Percentiles rank a stretch among this genome's conserved stretches.
Conservation (phyloP, 1,140 invertebrate genomes). For the Oedothorax gibbosus region DNA sequence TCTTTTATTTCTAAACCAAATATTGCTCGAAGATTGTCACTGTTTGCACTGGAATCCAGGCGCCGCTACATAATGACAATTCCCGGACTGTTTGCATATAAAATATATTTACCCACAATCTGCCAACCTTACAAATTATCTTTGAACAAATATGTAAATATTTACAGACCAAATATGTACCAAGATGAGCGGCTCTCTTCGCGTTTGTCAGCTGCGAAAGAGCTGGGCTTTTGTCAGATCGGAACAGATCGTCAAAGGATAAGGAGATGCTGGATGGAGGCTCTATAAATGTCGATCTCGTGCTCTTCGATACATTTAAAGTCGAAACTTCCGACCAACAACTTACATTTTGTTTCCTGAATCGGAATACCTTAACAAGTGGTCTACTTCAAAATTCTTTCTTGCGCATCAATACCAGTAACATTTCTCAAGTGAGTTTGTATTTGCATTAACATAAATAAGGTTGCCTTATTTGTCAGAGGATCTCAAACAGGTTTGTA, state of each 20-base stretch:
- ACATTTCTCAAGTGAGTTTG: too few relatives aligned
- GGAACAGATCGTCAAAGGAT: conserved; percentile 56
- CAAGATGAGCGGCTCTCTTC: conserved; percentile 56
- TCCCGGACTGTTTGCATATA: conserved; percentile 60
- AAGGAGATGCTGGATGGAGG: conserved; percentile 45
- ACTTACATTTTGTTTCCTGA: too few relatives aligned
- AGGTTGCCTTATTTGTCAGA: too few relatives aligned
- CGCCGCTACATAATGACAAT: conserved; percentile 61
- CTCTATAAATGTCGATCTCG: conserved; percentile 10
- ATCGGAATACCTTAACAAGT: too few relatives aligned
- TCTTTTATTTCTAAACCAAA: conserved; percentile 62
- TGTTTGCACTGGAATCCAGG: conserved; percentile 60
- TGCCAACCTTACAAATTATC: conserved; percentile 62
- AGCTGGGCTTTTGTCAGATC: conserved; percentile 50
- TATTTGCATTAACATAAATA: too few relatives aligned
- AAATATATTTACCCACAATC: conserved; percentile 62
- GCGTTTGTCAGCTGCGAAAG: conserved; percentile 50
- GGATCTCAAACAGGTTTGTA: too few relatives aligned
- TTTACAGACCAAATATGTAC: conserved; percentile 62
- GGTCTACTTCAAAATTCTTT: too few relatives aligned
- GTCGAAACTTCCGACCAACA: too few relatives aligned
- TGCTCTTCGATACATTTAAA: too few relatives aligned
- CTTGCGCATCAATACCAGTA: too few relatives aligned
- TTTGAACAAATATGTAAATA: conserved; percentile 62
- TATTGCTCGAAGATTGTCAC: conserved; percentile 62